Conservation (phyloP, 2,797 vertebrate genomes). For the Gadopsis marmoratus region DNA sequence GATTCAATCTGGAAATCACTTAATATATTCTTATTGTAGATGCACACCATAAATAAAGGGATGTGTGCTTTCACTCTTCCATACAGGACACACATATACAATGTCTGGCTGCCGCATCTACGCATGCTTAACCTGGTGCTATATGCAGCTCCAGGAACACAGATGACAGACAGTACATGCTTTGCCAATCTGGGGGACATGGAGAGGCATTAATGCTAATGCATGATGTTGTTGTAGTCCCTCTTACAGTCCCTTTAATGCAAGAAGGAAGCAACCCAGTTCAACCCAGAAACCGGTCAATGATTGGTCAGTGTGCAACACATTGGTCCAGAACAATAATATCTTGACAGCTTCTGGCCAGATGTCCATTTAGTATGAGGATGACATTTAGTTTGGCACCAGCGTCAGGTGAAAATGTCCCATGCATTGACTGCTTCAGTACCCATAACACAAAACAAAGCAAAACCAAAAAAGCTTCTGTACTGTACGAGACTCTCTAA, state of each 20-base stretch:
- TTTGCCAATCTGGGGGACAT: conserved; percentile 7
- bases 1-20: background rate
- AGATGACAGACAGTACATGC: conserved; percentile 12
- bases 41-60: background rate
- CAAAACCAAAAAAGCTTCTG: background rate
- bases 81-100: conserved; percentile 8
- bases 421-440: no score
- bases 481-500: no score
- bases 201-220: conserved; percentile 6
- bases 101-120: conserved; percentile 16
- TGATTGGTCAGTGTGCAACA: background rate
- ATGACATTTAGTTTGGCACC: background rate
- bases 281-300: no score
- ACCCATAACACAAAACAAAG: background rate
- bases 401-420: background rate
- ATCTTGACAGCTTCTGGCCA: background rate
- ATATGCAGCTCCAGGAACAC: conserved; percentile 24
- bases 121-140: conserved; percentile 20
- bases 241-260: background rate
- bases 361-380: background rate
- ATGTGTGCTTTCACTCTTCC: background rate
- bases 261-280: no score
- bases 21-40: background rate
- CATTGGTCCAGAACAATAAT: background rate
- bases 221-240: background rate